These are phyloP conservation scores for Drosophila paranaensis DNA, from an alignment of 2,888 invertebrate genomes.

Conservation along the genomic window DNA sequence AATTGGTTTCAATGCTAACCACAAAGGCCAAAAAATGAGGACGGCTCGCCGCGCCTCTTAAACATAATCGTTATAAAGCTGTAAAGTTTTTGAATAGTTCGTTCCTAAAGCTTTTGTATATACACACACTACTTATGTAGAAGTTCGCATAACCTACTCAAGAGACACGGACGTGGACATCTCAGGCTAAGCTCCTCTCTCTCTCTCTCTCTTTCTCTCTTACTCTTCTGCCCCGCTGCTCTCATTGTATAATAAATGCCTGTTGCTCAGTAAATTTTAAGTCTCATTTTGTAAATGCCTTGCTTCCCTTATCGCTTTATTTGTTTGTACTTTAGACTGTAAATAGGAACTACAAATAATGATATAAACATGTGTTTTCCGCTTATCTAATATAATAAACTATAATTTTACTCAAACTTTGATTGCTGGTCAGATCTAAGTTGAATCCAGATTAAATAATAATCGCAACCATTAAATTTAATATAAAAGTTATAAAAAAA, in stretches of 20 bases:
- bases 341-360: constrained; percentile 14
- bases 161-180: constrained; percentile 5
- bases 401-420: constrained; percentile 53
- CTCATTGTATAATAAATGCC: constrained; percentile 60
- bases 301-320: constrained; percentile 20
- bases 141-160: constrained; percentile 28
- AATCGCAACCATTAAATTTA: constrained; percentile 44
- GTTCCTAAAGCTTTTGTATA: constrained; percentile 75
- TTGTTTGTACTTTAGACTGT: constrained; percentile 32
- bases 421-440: constrained; percentile 73
- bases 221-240: constrained; percentile 6
- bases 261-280: constrained; percentile 72
- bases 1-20: constrained; percentile 70
- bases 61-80: constrained; percentile 56
- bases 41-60: constrained; percentile 31
- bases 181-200: constrained; percentile 20
- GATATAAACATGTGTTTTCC: constrained; percentile 36
- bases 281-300: constrained; percentile 31
- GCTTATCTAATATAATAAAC: constrained; percentile 22
- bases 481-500: constrained; percentile 15
- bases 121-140: constrained; percentile 55
- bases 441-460: constrained; percentile 39
- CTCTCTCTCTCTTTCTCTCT: neutral
- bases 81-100: constrained; percentile 73
- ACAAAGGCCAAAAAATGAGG: constrained; percentile 43